Conservation (phyloP, 1,140 invertebrate genomes). For the Campoletis sonorensis region DNA sequence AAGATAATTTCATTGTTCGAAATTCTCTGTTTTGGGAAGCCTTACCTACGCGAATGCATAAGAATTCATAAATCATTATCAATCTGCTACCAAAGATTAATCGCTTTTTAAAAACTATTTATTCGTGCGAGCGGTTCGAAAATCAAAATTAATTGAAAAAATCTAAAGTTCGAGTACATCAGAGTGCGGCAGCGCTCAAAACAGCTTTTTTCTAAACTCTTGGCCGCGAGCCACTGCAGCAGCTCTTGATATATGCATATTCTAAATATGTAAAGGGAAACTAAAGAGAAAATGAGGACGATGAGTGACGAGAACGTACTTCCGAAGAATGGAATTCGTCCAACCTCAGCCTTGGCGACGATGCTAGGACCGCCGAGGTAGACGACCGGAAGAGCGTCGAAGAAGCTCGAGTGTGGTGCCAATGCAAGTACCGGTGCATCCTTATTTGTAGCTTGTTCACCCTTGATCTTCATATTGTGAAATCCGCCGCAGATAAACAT, state of each 20-base stretch:
- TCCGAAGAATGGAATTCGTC: slow-evolving; percentile 90
- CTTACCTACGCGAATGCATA: too few relatives aligned
- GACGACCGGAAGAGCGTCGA: slow-evolving; percentile 90
- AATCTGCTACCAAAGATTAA: too few relatives aligned
- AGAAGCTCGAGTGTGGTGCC: slow-evolving; percentile 94
- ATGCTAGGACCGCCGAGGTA: slow-evolving; percentile 89
- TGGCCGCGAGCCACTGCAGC: too few relatives aligned
- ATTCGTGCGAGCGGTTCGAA: too few relatives aligned
- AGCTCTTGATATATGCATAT: slow-evolving; percentile 21
- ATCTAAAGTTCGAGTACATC: too few relatives aligned
- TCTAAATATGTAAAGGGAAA: slow-evolving; percentile 11
- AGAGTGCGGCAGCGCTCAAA: too few relatives aligned
- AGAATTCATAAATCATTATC: too few relatives aligned
- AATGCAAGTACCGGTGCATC: slow-evolving; percentile 92
- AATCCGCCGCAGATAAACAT: slow-evolving; percentile 90
- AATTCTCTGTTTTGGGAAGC: too few relatives aligned
- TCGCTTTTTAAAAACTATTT: too few relatives aligned
- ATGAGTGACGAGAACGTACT: slow-evolving; percentile 80
- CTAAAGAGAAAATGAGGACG: slow-evolving; percentile 50
- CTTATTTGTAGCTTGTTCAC: slow-evolving; percentile 79
- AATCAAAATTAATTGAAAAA: too few relatives aligned
- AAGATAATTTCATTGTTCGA: too few relatives aligned
- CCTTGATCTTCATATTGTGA: slow-evolving; percentile 84
- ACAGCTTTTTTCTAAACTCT: too few relatives aligned
- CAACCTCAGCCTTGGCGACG: slow-evolving; percentile 90